phyloP scores from a whole-genome alignment of 2,888 invertebrate genomes.

The Bellardia bayeri region DNA sequence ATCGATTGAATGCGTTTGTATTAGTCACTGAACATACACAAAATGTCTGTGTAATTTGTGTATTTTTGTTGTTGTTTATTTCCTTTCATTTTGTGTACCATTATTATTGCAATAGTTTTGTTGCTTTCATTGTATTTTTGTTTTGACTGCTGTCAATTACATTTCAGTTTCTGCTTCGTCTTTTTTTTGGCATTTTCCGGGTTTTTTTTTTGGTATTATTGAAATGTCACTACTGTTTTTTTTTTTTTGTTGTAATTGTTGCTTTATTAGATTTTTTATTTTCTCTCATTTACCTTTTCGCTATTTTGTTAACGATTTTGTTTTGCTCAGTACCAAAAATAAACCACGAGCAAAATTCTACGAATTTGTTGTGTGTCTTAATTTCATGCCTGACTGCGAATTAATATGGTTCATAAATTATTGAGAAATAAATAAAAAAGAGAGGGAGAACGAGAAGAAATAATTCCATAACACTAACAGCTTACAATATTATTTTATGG shows the following conservation, averaged over 20 bases:
- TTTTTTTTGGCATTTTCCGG: slow-evolving; percentile 51
- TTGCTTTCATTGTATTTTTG: slow-evolving; percentile 55
- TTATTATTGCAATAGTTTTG: slow-evolving; percentile 56
- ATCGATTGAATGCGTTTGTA: neutral
- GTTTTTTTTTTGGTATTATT: slow-evolving; percentile 55
- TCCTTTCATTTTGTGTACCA: slow-evolving; percentile 66
- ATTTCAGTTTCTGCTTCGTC: slow-evolving; percentile 49
- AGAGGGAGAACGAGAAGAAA: neutral
- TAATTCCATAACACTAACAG: slow-evolving; percentile 17
- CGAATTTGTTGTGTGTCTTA: slow-evolving; percentile 51
- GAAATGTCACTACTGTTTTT: slow-evolving; percentile 52
- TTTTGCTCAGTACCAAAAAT: neutral
- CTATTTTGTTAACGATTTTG: slow-evolving; percentile 1
- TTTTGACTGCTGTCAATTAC: slow-evolving; percentile 67
- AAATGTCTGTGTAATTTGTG: slow-evolving; percentile 22
- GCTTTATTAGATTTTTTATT: slow-evolving; percentile 52
- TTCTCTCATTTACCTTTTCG: neutral
- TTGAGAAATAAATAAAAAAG: slow-evolving; percentile 12
- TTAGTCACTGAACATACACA: neutral
- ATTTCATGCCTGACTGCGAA: slow-evolving; percentile 60
- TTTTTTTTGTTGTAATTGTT: slow-evolving; percentile 43
- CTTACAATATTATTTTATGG: slow-evolving; percentile 7
- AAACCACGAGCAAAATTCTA: neutral
- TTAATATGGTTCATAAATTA: slow-evolving; percentile 61
- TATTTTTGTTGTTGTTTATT: slow-evolving; percentile 47